These are phyloP conservation scores for Rhopilema esculentum DNA, from an alignment of 30 jellyfish, hydroid and myxozoan species.

Conservation along the genomic window DNA sequence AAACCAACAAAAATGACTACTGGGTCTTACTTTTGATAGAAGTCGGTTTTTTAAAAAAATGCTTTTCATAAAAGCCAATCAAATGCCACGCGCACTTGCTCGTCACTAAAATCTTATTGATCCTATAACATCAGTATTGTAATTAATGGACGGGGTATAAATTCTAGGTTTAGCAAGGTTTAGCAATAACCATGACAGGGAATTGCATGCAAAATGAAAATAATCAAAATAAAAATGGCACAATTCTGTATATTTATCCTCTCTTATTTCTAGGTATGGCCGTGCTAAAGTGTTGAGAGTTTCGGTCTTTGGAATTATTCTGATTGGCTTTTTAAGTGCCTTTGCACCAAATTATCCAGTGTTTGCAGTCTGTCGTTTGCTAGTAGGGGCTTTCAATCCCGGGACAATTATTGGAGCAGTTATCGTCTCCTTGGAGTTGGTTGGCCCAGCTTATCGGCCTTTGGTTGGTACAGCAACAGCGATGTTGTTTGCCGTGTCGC, in stretches of 20 bases:
- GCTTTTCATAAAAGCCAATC: too few species aligned
- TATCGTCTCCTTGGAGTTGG: constrained; percentile 42
- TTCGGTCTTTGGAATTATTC: constrained; percentile 22
- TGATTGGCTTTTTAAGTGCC: constrained; percentile 74
- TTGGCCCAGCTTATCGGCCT: constrained; percentile 79
- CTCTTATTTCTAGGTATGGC: constrained; percentile 66
- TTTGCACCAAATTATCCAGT: constrained; percentile 71
- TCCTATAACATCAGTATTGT: too few species aligned
- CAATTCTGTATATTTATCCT: background rate
- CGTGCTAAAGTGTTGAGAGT: constrained; percentile 56
- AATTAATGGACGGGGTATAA: too few species aligned
- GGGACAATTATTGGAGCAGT: constrained; percentile 45
- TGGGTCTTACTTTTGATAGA: too few species aligned
- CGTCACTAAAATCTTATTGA: too few species aligned
- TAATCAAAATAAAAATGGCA: too few species aligned
- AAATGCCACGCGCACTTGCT: too few species aligned
- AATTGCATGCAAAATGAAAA: too few species aligned
- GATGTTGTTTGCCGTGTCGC: constrained; percentile 59
- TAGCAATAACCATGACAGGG: too few species aligned
- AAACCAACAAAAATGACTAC: too few species aligned
- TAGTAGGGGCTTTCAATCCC: constrained; percentile 70
- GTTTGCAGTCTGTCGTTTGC: constrained; percentile 51
- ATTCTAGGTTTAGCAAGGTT: too few species aligned
- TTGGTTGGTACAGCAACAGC: constrained; percentile 44
- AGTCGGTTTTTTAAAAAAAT: too few species aligned